Percentiles rank a stretch among this genome's conserved stretches.
phyloP scores from a whole-genome alignment of 2,797 vertebrate species.

The Luscinia megarhynchos region DNA sequence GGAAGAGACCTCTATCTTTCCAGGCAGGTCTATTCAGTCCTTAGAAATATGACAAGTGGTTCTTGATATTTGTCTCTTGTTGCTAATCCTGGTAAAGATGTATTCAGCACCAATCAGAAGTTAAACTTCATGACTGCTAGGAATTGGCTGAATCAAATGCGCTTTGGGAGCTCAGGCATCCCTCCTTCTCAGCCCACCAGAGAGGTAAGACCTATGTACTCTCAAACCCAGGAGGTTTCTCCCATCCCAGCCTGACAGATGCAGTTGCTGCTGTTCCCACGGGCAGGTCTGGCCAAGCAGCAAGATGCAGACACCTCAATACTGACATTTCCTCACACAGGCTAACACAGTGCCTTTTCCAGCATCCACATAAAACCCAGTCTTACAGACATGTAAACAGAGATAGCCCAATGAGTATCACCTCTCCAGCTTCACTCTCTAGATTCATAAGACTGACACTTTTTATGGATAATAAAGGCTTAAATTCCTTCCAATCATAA shows the following conservation, averaged over 20 bases:
- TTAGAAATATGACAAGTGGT: background rate
- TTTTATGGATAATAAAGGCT: background rate
- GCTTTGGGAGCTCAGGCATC: background rate
- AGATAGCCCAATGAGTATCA: background rate
- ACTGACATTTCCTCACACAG: background rate
- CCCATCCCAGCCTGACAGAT: background rate
- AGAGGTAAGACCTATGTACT: background rate
- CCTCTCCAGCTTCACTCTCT: background rate
- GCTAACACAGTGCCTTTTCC: background rate
- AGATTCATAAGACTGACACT: background rate
- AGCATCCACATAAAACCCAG: background rate
- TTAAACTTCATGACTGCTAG: background rate
- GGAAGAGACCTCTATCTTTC: background rate
- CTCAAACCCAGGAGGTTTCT: background rate
- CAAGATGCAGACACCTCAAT: rapidly evolving
- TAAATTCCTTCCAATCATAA: background rate
- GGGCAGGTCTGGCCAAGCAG: background rate
- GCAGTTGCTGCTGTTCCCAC: background rate
- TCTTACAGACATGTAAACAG: background rate
- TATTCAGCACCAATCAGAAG: background rate
- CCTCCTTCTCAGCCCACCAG: rapidly evolving
- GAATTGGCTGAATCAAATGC: background rate
- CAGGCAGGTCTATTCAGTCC: background rate
- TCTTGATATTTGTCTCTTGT: background rate
- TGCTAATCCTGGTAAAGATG: background rate